phyloP scores from a whole-genome alignment of 2,888 invertebrate species.

The Perdita meconis region DNA sequence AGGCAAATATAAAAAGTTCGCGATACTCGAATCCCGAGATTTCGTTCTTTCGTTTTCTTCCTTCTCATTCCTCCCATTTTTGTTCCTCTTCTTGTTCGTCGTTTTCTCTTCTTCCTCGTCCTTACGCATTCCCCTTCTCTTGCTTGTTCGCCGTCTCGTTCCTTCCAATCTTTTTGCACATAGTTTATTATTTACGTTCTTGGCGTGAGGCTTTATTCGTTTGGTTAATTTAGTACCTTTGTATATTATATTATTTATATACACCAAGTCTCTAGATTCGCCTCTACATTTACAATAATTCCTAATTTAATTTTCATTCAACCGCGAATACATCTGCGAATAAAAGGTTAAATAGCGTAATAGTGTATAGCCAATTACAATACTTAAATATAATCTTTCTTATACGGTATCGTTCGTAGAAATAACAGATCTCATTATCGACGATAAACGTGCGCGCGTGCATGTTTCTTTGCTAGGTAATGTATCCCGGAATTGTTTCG shows the following conservation, averaged over 20 bases:
- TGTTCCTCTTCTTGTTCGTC: neutral
- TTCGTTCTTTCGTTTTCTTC: neutral
- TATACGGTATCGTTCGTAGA: conserved; percentile 73
- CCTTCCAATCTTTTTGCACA: neutral
- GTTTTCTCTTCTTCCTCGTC: neutral
- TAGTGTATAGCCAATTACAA: conserved; percentile 75
- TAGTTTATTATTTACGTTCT: conserved; percentile 50
- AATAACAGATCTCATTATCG: conserved; percentile 79
- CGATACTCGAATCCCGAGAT: conserved; percentile 64
- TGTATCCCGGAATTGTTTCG: conserved; percentile 49
- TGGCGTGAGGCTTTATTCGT: conserved; percentile 61
- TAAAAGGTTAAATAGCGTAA: conserved; percentile 70
- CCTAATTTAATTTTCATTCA: conserved; percentile 69
- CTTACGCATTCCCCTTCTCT: too few species aligned
- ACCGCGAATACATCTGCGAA: conserved; percentile 70
- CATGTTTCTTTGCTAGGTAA: conserved; percentile 46
- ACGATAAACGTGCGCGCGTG: conserved; percentile 60
- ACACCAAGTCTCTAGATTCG: conserved; percentile 77
- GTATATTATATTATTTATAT: conserved; percentile 80
- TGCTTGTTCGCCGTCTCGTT: too few species aligned
- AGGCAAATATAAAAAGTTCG: conserved; percentile 80
- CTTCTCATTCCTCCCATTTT: conserved; percentile 9
- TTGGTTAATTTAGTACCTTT: conserved; percentile 80
- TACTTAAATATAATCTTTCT: conserved; percentile 76
- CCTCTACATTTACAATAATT: conserved; percentile 68